These are phyloP conservation scores for Acanthisitta chloris DNA, from an alignment of 2,113 vertebrate species.

Conservation along the genomic window DNA sequence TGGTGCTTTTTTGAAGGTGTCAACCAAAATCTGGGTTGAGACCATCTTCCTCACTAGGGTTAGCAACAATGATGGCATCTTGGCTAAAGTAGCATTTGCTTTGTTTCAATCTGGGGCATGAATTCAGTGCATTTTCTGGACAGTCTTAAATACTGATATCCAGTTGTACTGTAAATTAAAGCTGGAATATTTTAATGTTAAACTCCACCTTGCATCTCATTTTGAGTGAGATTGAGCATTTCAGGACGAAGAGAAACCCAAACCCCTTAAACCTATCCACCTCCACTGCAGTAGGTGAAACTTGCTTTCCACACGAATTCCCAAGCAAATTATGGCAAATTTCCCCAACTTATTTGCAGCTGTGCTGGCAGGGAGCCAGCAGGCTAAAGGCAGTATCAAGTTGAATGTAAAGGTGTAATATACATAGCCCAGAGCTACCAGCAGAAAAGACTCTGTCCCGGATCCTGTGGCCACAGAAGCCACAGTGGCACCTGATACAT, in stretches of 20 bases:
- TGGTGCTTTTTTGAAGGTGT: neutral
- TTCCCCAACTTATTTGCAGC: constrained; percentile 47
- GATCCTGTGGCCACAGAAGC: neutral
- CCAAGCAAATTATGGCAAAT: constrained; percentile 41
- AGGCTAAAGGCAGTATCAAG: constrained; percentile 43
- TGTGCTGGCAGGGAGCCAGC: constrained; percentile 40
- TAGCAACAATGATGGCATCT: neutral
- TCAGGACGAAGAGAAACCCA: neutral
- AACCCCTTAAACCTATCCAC: neutral
- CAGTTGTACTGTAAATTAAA: neutral
- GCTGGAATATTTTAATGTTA: neutral
- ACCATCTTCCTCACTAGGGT: neutral
- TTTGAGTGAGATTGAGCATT: neutral
- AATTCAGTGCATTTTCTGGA: neutral
- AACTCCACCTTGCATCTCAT: neutral
- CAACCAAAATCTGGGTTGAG: neutral
- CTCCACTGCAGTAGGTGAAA: constrained; percentile 32
- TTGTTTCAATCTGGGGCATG: neutral
- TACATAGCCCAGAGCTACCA: constrained; percentile 63
- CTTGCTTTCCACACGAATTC: constrained; percentile 45
- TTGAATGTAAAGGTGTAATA: constrained; percentile 50
- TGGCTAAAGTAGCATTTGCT: neutral
- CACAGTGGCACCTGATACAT: accelerated
- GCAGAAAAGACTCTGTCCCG: neutral
- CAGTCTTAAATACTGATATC: neutral